phyloP scores from a whole-genome alignment of 1,140 invertebrate species.

The Drosophila parvula region DNA sequence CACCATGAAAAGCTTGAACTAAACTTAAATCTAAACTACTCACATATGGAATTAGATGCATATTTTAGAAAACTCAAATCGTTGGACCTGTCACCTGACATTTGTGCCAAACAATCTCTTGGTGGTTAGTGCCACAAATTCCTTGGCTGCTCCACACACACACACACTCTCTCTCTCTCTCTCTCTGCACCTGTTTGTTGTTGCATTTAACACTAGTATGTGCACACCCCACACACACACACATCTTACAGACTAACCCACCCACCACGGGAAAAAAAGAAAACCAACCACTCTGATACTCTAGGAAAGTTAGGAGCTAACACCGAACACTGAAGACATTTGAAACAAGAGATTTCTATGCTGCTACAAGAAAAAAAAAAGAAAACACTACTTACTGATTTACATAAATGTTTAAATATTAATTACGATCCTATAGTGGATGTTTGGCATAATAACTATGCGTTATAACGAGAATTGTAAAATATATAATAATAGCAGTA shows the following conservation, averaged over 20 bases:
- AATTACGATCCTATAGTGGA: slow-evolving; percentile 36
- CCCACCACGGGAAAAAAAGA: slow-evolving; percentile 32
- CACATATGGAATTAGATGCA: slow-evolving; percentile 34
- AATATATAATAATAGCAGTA: slow-evolving; percentile 50
- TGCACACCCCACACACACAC: slow-evolving; percentile 36
- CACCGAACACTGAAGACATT: slow-evolving; percentile 48
- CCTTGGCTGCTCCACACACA: slow-evolving; percentile 48
- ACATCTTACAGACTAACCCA: slow-evolving; percentile 28
- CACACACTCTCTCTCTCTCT: slow-evolving; percentile 23
- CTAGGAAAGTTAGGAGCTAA: slow-evolving; percentile 27
- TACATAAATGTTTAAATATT: slow-evolving; percentile 36
- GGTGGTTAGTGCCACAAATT: slow-evolving; percentile 56
- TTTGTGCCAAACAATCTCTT: slow-evolving; percentile 55
- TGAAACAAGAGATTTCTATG: slow-evolving; percentile 49
- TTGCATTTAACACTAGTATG: slow-evolving; percentile 66
- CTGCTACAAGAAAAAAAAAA: slow-evolving; percentile 23
- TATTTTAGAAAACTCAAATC: slow-evolving; percentile 31
- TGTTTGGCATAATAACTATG: slow-evolving; percentile 19
- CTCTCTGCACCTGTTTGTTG: slow-evolving; percentile 70
- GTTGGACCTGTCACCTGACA: slow-evolving; percentile 45
- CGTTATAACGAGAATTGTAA: slow-evolving; percentile 51
- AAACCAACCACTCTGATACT: slow-evolving; percentile 45
- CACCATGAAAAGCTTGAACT: slow-evolving; percentile 21
- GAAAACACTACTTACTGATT: slow-evolving; percentile 40
- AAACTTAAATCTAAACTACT: slow-evolving; percentile 31